Evolutionary conservation across 2,888 invertebrate genomes (phyloP), one percentile per base, ranked within the genome.

Genomic region (Merodon equestris): DNA sequence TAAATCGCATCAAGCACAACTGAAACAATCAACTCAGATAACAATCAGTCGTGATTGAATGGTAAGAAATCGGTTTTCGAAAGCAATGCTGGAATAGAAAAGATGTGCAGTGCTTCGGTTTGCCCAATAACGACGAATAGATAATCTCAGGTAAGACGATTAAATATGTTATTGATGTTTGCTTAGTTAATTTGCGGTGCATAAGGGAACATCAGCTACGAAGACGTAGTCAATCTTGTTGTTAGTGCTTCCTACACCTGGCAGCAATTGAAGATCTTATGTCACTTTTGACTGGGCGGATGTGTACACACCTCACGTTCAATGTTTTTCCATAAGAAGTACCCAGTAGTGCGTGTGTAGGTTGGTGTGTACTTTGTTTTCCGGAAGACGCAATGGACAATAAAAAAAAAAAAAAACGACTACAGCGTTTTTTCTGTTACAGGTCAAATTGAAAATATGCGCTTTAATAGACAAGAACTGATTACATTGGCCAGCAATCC

Each of bases 391-490:
- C 18, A 12, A 60, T 40, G 53, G 53, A 60, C 68, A 68, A n/a
- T 60, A 53, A 12, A 53, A 10, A 53, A 18, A 36, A 36, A 3
- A 14, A 53, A 34, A 70, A 53, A 58, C 60, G 54, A 15, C 18
- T 45, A 13, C 13, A 34, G 17, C 38, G 13, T 36, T 58, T 14
- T 56, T 68, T 12, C 56, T 45, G 45, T 63, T 70, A 15, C 63
- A 79, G 79, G 17, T 74, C 40, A 74, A 57, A 50, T 47, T 57
- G 53, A 82, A 84, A 87, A 85, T 84, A 97, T 97, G 97, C 92
- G 97, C 89, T 97, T 95, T 89, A 97, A 97, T 89, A 95, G 94
- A 88, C 94, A 95, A 88, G 97, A 97, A 89, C 90, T 98, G 85
- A 91, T 93, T 83, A 93, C 94, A 66, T 90, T 97, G 88, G 97